A percentile compares a stretch with the other conserved stretches of the same genome.
These are phyloP conservation scores for Cartodere bifasciata DNA, from an alignment of 2,888 invertebrate genomes.

Conservation along the genomic window DNA sequence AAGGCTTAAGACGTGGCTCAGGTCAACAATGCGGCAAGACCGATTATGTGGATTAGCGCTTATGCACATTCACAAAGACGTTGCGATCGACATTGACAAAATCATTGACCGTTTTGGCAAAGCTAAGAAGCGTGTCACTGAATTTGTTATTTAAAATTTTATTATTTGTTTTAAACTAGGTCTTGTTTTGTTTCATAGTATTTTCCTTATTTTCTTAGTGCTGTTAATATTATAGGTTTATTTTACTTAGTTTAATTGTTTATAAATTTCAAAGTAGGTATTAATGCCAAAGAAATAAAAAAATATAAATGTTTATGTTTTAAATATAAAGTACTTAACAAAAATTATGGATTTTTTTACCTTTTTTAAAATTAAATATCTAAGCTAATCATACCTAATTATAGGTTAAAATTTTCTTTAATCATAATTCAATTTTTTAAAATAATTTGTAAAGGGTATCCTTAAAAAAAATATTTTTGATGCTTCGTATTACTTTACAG, in stretches of 20 bases:
- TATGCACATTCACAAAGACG: slow-evolving; percentile 1
- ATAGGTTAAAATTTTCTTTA: neutral
- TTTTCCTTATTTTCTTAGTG: slow-evolving; percentile 9
- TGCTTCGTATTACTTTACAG: neutral
- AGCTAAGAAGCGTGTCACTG: slow-evolving; percentile 5
- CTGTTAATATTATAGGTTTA: neutral
- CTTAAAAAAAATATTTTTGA: neutral
- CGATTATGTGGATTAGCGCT: slow-evolving; percentile 2
- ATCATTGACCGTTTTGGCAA: slow-evolving; percentile 1
- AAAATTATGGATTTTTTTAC: too few species aligned
- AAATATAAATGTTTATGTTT: too few species aligned
- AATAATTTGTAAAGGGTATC: too few species aligned
- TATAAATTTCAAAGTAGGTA: too few species aligned
- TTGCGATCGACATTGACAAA: neutral
- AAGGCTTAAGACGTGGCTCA: slow-evolving; percentile 3
- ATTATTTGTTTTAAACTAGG: slow-evolving; percentile 6
- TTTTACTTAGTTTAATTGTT: too few species aligned
- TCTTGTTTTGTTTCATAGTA: slow-evolving; percentile 9
- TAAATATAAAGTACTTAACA: too few species aligned
- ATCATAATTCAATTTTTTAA: too few species aligned
- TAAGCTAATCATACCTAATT: neutral
- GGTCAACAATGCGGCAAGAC: slow-evolving; percentile 1
- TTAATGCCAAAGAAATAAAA: too few species aligned
- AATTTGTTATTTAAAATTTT: too few species aligned
- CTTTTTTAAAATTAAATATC: neutral